Evolutionary conservation across 2,888 invertebrate species (phyloP).

Genomic region (Euzetes globulus): DNA sequence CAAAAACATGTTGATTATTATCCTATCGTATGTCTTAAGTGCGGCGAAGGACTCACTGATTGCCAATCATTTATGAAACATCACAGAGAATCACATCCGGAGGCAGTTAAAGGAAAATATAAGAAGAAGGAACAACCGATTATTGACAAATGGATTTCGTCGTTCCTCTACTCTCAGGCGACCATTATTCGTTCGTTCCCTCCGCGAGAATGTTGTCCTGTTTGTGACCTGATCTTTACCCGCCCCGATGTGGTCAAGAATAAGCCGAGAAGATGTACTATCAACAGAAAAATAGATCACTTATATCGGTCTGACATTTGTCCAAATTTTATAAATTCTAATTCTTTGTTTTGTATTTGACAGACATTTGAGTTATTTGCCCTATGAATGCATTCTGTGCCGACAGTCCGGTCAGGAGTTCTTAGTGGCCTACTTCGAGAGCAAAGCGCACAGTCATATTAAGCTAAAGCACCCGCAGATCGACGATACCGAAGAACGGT

Average conservation of each 20-base stretch:
- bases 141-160: constrained; percentile 28
- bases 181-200: constrained; percentile 23
- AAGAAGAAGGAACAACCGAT: constrained; percentile 27
- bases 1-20: constrained; percentile 32
- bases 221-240: constrained; percentile 28
- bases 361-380: constrained; percentile 33
- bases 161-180: constrained; percentile 27
- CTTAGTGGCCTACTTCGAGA: constrained; percentile 29
- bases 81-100: constrained; percentile 26
- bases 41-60: constrained; percentile 30
- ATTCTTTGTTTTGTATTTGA: background rate
- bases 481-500: constrained; percentile 27
- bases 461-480: constrained; percentile 28
- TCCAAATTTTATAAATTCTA: background rate
- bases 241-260: background rate
- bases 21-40: constrained; percentile 18
- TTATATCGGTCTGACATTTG: background rate
- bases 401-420: constrained; percentile 25
- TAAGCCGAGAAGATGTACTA: constrained; percentile 14
- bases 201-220: constrained; percentile 30
- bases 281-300: constrained; percentile 31
- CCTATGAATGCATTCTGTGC: constrained; percentile 30
- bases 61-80: constrained; percentile 25
- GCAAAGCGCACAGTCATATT: constrained; percentile 33
- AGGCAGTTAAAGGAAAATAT: constrained; percentile 28